Base-by-base conservation (phyloP, 2,888 invertebrate species). In the Schizotus pectinicornis region DNA sequence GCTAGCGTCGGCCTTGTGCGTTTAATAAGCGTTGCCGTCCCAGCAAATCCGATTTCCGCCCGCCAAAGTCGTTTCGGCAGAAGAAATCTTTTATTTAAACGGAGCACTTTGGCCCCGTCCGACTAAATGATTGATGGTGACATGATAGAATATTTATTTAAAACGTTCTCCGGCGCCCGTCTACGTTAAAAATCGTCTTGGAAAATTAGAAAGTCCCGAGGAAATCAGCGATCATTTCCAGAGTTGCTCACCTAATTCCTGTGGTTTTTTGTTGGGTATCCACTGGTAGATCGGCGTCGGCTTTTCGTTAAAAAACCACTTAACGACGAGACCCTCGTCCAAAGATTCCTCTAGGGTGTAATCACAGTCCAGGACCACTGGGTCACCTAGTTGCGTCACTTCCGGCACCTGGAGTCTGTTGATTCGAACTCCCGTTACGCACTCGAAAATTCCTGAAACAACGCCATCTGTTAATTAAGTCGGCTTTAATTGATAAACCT, bases 211-310 rank as follows among this genome's bases (percentile, higher is more conserved):
- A 11, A 14, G 8, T 12, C 12, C 2, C 5, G 8, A 8, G 3
- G 2, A 3, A 30, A 14, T 43, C 7, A 30, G 22, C 14, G 14
- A 48, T 31, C 30, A 7, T 11, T 75, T 77, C 55, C 74, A 74
- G 47, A 81, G 14, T 5, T 76, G 22, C 57, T 81, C 74, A 61
- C 85, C 85, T 46, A 78, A 71, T 56, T 77, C 81, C 66, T 78
- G 77, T 2, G 82, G 82, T 66, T 76, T 79, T 45, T 68, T 70
- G 69, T 79, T 76, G 6, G 82, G 81, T 59, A 86, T 85, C 86
- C 85, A 86, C 69, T 85, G 85, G 74, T 85, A 86, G 46, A 85
- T 81, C 5, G 81, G 83, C 47, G 76, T 71, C 34, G 70, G 68
- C 52, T 65, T 67, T 43, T 75, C 73, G 64, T 82, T 81, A 70